Percentiles rank a stretch among this genome's conserved stretches.
Evolutionary conservation across 2,113 vertebrate genomes (phyloP).

Genomic region (Psephotus haematonotus): DNA sequence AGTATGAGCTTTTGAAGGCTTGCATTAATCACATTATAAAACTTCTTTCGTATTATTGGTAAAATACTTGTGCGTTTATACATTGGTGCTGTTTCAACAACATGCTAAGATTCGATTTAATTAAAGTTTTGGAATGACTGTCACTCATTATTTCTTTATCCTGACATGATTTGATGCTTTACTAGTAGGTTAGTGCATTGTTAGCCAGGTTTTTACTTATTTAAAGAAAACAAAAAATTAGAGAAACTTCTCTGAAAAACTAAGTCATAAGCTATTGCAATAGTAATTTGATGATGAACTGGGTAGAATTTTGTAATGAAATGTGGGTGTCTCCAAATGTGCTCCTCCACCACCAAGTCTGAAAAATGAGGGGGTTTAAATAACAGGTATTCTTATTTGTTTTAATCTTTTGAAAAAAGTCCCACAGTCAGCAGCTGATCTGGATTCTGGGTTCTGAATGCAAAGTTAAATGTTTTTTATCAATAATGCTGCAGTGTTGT

Average conservation of each 20-base stretch:
- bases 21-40: slow-evolving; percentile 8
- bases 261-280: not conserved
- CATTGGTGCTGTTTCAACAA: not conserved
- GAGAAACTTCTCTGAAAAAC: not conserved
- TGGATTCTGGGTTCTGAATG: not conserved
- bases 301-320: not conserved
- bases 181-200: not conserved
- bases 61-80: not conserved
- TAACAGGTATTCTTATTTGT: not conserved
- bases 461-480: not conserved
- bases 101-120: not conserved
- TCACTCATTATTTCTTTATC: not conserved
- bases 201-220: not conserved
- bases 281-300: not conserved
- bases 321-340: not conserved
- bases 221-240: not conserved
- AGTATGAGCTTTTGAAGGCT: not conserved
- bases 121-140: not conserved
- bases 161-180: not conserved
- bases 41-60: not conserved
- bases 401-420: not conserved
- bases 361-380: not conserved
- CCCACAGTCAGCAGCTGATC: not conserved
- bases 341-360: not conserved
- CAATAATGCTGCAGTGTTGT: not conserved